Percentiles rank a stretch among this genome's conserved stretches.
These are phyloP conservation scores for Pagrus major DNA, from an alignment of 2,113 vertebrate genomes.

Conservation along the genomic window DNA sequence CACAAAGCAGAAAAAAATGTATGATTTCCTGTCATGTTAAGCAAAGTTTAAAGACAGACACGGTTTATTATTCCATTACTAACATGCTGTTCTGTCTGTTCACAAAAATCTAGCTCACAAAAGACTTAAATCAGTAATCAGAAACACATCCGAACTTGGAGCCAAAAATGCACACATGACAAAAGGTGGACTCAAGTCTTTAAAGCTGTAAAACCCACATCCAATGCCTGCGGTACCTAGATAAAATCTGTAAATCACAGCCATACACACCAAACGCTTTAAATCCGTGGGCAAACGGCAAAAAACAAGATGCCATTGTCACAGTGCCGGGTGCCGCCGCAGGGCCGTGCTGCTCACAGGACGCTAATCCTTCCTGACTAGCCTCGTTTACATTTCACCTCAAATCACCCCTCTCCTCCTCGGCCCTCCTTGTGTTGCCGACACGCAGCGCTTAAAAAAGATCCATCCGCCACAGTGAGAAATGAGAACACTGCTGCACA, in stretches of 20 bases:
- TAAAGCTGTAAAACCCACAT: constrained; percentile 1
- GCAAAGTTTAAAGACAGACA: not conserved
- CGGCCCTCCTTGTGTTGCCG: constrained; percentile 12
- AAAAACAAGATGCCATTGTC: constrained; percentile 55
- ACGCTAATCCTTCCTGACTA: constrained; percentile 62
- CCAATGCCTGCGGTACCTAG: not conserved
- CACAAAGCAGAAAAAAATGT: not conserved
- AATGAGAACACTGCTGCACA: constrained; percentile 29
- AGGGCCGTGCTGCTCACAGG: constrained; percentile 44
- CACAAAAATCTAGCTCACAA: not conserved
- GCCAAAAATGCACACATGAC: not conserved
- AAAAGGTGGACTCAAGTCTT: not conserved
- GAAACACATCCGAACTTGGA: not conserved
- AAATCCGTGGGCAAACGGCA: not conserved
- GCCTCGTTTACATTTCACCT: constrained; percentile 72
- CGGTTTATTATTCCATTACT: not conserved
- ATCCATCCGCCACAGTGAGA: constrained; percentile 39
- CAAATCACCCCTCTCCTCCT: constrained; percentile 57
- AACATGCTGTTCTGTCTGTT: not conserved
- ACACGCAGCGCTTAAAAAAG: constrained; percentile 36
- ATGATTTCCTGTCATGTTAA: not conserved
- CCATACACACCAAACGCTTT: not conserved
- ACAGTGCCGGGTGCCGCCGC: constrained; percentile 8
- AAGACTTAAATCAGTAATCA: not conserved
- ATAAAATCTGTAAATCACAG: not conserved